Evolutionary conservation across 2,797 vertebrate species (phyloP), one percentile per base, ranked within the genome.

Genomic region (Cygnus olor): DNA sequence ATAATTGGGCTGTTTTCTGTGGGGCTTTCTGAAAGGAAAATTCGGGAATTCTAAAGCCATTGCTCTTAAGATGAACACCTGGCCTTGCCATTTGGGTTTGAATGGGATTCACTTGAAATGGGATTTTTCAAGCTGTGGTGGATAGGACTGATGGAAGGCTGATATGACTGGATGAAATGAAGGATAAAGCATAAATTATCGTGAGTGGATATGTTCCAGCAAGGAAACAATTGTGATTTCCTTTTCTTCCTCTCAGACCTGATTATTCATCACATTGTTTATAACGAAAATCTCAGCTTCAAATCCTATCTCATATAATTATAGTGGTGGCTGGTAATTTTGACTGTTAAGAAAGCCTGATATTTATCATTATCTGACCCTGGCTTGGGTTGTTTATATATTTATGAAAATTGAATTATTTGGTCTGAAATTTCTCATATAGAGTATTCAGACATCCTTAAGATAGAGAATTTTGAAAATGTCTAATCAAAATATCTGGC

Each of bases 1-100:
- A 97, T 97, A 97, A 96, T 81, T 92, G 96, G 73, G 90, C 93
- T 97, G 94, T 94, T 93, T 94, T 97, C 88, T 96, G 86, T 91
- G 89, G 68, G 69, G 80, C 82, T 86, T 61, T 95, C 85, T 95
- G 89, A 90, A 95, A 95, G 70, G 34, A 90, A 93, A 96, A 97
- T 92, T 96, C 51, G 11, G 45, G 76, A 90, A 97, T 97, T 97
- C 92, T 96, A 91, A 96, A 96, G 93, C 88, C 81, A 76, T 89
- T 94, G 89, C 88, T 94, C 88, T 95, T 93, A 93, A 94, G 72
- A 74, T 0, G 49, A 97, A 83, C 98, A 97, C 97, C 97, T 97
- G 97, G 95, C 68, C 80, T 90, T 5, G 6, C 79, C 92, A 91
- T 96, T 94, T 95, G 93, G 74, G n/a, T 89, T 80, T 94, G 83